phyloP scores from a whole-genome alignment of 2,888 invertebrate genomes.

The Rapana venosa region DNA sequence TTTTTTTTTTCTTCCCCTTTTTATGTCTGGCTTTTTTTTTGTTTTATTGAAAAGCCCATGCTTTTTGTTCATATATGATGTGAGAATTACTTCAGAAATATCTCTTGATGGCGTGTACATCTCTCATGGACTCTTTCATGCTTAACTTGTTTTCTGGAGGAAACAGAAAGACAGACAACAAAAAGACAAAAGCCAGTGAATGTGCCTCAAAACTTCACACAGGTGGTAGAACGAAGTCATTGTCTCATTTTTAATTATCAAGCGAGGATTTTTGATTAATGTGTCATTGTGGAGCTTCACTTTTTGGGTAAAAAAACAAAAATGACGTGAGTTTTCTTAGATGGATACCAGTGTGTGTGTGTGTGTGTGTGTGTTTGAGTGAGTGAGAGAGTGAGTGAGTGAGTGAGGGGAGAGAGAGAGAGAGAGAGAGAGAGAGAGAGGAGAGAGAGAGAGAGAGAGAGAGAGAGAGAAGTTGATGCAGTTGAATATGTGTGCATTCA shows the following conservation, averaged over 20 bases:
- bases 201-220: conserved; percentile 16
- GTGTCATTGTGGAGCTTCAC: not conserved
- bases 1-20: too few species aligned
- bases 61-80: not conserved
- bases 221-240: not conserved
- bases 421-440: not conserved
- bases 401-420: not conserved
- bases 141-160: not conserved
- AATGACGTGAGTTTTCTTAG: not conserved
- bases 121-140: not conserved
- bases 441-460: not conserved
- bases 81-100: not conserved
- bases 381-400: not conserved
- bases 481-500: too few species aligned
- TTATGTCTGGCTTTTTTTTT: too few species aligned
- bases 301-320: not conserved
- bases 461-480: too few species aligned
- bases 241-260: too few species aligned
- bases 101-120: not conserved
- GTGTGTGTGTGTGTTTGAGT: not conserved
- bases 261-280: too few species aligned
- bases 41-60: not conserved
- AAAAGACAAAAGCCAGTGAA: not conserved
- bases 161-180: not conserved
- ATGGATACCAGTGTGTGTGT: not conserved